phyloP scores from a whole-genome alignment of 2,888 invertebrate species.

The Drosophila formosana region DNA sequence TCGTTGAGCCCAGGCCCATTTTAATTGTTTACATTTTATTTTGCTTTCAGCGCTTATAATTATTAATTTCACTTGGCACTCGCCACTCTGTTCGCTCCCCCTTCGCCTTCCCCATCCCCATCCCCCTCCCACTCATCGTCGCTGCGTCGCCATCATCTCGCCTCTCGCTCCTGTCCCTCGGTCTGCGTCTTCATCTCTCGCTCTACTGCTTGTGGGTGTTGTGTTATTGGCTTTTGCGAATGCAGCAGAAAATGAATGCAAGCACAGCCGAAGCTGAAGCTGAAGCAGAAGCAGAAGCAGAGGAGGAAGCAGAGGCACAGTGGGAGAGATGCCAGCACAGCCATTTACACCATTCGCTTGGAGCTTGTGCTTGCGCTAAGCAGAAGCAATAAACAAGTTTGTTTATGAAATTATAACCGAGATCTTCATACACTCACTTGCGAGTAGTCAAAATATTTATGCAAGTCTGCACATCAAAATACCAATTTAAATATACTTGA shows the following conservation, averaged over 20 bases:
- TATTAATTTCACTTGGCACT: conserved; percentile 74
- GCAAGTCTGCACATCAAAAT: neutral
- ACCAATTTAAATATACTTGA: neutral
- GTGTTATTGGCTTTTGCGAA: conserved; percentile 79
- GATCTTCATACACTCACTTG: conserved; percentile 25
- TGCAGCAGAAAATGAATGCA: conserved; percentile 70
- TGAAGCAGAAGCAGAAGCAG: neutral
- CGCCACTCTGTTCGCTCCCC: conserved; percentile 31
- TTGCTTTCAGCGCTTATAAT: conserved; percentile 77
- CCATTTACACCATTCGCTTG: conserved; percentile 2
- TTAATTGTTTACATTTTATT: conserved; percentile 82
- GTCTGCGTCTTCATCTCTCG: conserved; percentile 7
- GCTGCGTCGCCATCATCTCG: conserved; percentile 15
- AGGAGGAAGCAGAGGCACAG: neutral
- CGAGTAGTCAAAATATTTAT: neutral
- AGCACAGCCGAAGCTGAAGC: conserved; percentile 46
- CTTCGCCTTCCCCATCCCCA: neutral
- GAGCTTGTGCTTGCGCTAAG: conserved; percentile 8
- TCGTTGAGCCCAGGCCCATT: conserved; percentile 72
- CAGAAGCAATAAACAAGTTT: conserved; percentile 65
- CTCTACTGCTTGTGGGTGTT: conserved; percentile 68
- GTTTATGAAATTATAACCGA: conserved; percentile 53
- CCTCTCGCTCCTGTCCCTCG: neutral
- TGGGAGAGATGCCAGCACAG: conserved; percentile 2
- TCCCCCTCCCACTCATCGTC: neutral